These are phyloP conservation scores for Drosophila cognata DNA, from an alignment of 2,888 invertebrate genomes.

Conservation along the genomic window DNA sequence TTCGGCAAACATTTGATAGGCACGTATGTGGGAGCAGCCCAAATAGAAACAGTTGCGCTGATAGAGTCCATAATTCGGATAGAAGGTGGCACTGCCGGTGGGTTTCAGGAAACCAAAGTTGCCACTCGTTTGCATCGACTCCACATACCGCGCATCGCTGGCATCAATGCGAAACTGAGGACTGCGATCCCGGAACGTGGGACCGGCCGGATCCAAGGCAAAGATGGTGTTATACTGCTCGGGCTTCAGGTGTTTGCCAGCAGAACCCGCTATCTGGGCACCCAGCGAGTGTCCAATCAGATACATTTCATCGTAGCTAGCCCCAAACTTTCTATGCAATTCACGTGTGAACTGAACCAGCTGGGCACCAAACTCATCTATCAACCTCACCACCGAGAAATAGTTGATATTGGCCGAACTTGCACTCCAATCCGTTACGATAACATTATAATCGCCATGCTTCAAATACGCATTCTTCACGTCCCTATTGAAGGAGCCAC, in stretches of 20 bases:
- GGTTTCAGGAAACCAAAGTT: conserved; percentile 81
- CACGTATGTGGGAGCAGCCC: conserved; percentile 82
- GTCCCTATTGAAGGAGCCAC: conserved; percentile 78
- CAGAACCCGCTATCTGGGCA: conserved; percentile 83
- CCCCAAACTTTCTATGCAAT: conserved; percentile 54
- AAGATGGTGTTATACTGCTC: conserved; percentile 80
- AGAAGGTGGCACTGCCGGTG: conserved; percentile 84
- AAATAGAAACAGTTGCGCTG: conserved; percentile 79
- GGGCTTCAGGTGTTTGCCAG: conserved; percentile 75
- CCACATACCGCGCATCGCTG: conserved; percentile 82
- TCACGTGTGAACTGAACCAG: conserved; percentile 77
- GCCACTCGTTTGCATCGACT: conserved; percentile 84
- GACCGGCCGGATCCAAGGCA: conserved; percentile 84
- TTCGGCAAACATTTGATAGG: conserved; percentile 82
- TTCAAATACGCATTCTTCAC: conserved; percentile 79
- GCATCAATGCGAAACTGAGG: conserved; percentile 80
- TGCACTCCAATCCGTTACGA: conserved; percentile 82
- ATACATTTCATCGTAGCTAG: conserved; percentile 71
- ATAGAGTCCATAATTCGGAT: conserved; percentile 82
- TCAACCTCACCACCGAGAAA: conserved; percentile 73
- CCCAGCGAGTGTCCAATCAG: conserved; percentile 84
- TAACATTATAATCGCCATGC: conserved; percentile 75
- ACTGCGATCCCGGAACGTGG: conserved; percentile 74
- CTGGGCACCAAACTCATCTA: conserved; percentile 75
- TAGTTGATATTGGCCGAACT: conserved; percentile 80